phyloP scores from a whole-genome alignment of 2,113 vertebrate species.

The Notechis scutatus region DNA sequence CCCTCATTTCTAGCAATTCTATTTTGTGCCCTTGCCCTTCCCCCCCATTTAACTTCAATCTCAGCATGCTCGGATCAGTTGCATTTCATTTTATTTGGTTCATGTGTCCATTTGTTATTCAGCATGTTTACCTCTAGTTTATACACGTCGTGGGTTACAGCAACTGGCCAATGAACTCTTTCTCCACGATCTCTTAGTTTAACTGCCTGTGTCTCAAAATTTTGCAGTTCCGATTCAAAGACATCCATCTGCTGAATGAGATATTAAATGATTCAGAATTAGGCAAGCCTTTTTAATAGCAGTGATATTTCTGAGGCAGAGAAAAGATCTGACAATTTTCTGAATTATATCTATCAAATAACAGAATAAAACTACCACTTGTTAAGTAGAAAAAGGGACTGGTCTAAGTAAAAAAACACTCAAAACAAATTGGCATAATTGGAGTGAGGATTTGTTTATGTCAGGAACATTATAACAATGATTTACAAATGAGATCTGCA shows the following conservation, averaged over 20 bases:
- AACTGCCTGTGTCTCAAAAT: constrained; percentile 69
- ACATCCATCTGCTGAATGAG: constrained; percentile 67
- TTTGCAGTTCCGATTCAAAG: constrained; percentile 67
- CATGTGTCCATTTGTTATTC: not conserved
- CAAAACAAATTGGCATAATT: not conserved
- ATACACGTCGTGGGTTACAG: constrained; percentile 71
- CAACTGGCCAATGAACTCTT: constrained; percentile 60
- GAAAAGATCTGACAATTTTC: not conserved
- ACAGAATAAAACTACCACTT: accelerated
- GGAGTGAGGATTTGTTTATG: not conserved
- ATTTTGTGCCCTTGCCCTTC: not conserved
- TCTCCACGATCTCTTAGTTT: constrained; percentile 72
- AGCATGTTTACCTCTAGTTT: constrained; percentile 76
- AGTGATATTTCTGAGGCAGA: not conserved
- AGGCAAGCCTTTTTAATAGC: not conserved
- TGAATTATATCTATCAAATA: not conserved
- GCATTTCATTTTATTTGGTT: not conserved
- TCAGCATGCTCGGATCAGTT: not conserved
- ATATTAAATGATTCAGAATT: constrained; percentile 10
- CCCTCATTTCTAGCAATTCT: not conserved
- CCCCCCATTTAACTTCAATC: not conserved
- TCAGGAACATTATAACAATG: not conserved
- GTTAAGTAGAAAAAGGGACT: not conserved
- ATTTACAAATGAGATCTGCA: not conserved
- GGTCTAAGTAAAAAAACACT: not conserved